Evolutionary conservation across 2,888 invertebrate species (phyloP), one percentile per base, ranked within the genome.

Genomic region (Synergus japonicus): DNA sequence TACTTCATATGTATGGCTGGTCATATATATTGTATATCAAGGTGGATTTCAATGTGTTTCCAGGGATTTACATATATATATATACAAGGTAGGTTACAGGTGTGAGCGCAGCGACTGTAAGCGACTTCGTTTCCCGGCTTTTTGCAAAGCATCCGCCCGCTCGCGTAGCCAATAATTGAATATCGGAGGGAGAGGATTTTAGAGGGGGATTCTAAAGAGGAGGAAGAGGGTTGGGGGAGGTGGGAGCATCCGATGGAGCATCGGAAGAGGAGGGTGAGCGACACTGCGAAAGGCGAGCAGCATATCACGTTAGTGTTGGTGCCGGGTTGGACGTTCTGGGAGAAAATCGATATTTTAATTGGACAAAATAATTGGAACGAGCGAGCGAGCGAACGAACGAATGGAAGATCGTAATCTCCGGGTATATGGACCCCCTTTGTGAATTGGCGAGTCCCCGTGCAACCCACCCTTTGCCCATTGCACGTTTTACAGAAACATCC

Each of bases 281-380:
- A 86, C 82, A 84, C 87, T 66, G 86, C 86, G 76, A 93, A 93
- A 76, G 93, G 93, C 81, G 93, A 94, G 87, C 93, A 73, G 93
- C n/a, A 93, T 93, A 84, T 83, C 84, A 92, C 89, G 92, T 94
- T 89, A 92, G 93, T 86, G 91, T 90, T 89, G 89, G 78, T 89
- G 93, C 83, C 93, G 94, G 93, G 86, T 79, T 78, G 76, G 78
- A 77, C 73, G 73, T 78, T 76, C 43, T 84, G 85, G 87, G 88
- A 88, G 90, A 90, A 91, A 91, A 91, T 91, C 91, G 91, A 90
- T 90, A 91, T 91, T 92, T 92, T 92, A 92, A 92, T 92, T 92
- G 92, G 91, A 91, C 91, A 91, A 91, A 92, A 92, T 92, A 92
- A 92, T 92, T 92, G 92, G 91, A 90, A 91, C 29, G 29, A 29